These are phyloP conservation scores for Zaprionus vittiger DNA, from an alignment of 1,140 invertebrate genomes.

Conservation along the genomic window DNA sequence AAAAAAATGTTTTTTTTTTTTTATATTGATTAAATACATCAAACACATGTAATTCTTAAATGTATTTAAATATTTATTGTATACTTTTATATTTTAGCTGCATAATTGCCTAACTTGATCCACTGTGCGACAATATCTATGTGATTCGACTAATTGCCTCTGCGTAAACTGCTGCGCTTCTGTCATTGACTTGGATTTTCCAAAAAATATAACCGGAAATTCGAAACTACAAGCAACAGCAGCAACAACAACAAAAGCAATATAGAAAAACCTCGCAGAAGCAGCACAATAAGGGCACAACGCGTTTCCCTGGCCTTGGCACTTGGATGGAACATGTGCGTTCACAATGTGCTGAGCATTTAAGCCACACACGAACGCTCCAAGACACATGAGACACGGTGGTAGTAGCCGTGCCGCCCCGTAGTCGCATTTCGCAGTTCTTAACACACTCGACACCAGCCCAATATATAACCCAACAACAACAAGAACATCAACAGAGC, in stretches of 20 bases:
- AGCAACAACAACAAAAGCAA: neutral
- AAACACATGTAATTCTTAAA: neutral
- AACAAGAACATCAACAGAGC: constrained; percentile 5
- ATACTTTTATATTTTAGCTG: neutral
- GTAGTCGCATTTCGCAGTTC: constrained; percentile 34
- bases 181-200: constrained; percentile 48
- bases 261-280: constrained; percentile 13
- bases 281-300: constrained; percentile 26
- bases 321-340: constrained; percentile 38
- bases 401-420: too few species aligned
- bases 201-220: constrained; percentile 36
- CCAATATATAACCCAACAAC: constrained; percentile 3
- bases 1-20: too few species aligned
- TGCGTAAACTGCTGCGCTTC: constrained; percentile 24
- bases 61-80: neutral
- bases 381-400: constrained; percentile 36
- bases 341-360: constrained; percentile 26
- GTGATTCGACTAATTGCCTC: constrained; percentile 25
- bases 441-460: constrained; percentile 39
- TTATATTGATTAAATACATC: too few species aligned
- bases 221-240: constrained; percentile 23
- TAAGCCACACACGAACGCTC: constrained; percentile 39
- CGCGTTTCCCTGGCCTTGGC: constrained; percentile 42
- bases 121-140: constrained; percentile 10
- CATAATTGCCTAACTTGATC: neutral